These are phyloP conservation scores for Didymodactylos carnosus DNA, from an alignment of 2,888 invertebrate genomes.

Conservation along the genomic window DNA sequence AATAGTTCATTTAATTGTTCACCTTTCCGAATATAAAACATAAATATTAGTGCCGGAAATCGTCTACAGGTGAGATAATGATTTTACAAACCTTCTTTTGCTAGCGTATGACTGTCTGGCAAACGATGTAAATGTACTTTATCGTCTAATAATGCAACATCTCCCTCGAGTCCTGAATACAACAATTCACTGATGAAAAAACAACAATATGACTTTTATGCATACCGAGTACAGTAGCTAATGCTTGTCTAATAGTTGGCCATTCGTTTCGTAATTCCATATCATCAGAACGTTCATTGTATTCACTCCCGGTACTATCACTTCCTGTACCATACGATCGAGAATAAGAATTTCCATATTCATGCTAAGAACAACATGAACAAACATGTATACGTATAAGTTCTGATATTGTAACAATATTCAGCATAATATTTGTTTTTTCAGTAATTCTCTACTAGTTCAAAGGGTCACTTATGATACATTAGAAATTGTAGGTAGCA, in stretches of 20 bases:
- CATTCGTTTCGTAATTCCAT: neutral
- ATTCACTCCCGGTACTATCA: conserved; percentile 10
- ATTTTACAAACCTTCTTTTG: too few species aligned
- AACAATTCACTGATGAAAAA: neutral
- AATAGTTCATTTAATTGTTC: neutral
- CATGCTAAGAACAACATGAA: neutral
- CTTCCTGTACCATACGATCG: neutral
- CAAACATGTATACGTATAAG: neutral
- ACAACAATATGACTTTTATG: neutral
- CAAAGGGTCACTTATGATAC: too few species aligned
- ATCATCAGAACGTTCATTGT: neutral
- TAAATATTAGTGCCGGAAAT: too few species aligned
- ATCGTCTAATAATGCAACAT: neutral
- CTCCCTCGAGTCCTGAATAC: neutral
- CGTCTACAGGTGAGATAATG: too few species aligned
- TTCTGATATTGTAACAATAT: too few species aligned
- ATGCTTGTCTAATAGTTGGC: neutral
- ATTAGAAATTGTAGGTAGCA: neutral
- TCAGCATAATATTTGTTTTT: too few species aligned
- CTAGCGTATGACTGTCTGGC: neutral
- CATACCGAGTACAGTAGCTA: neutral
- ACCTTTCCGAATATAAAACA: too few species aligned
- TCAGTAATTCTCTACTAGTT: too few species aligned
- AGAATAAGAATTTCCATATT: neutral
- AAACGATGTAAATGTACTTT: neutral